Evolutionary conservation across 2,888 invertebrate genomes (phyloP).

Genomic region (Hybos culiciformis): DNA sequence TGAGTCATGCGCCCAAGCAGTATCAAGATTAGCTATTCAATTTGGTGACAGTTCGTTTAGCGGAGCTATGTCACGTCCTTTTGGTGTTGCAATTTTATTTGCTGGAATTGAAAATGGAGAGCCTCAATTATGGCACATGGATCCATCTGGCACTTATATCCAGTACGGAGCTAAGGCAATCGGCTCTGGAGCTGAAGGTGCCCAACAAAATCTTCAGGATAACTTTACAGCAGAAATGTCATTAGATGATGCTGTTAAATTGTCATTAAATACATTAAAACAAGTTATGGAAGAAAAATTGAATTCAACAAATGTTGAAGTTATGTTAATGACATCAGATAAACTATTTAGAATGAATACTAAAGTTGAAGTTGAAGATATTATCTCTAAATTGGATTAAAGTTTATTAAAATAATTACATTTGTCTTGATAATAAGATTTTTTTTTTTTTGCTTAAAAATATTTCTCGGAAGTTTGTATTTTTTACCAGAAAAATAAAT

Average conservation of each 20-base stretch:
- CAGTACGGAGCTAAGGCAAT: conserved; percentile 98
- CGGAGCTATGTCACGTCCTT: conserved; percentile 92
- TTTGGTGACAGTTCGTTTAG: conserved; percentile 98
- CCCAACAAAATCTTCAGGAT: conserved; percentile 82
- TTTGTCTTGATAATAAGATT: too few species aligned
- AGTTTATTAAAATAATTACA: conserved; percentile 2
- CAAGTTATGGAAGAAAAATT: conserved; percentile 99
- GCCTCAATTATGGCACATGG: conserved; percentile 94
- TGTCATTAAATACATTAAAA: conserved; percentile 85
- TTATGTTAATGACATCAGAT: conserved; percentile 80
- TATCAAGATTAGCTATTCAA: conserved; percentile 96
- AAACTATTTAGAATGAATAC: conserved; percentile 79
- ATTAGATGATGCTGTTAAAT: conserved; percentile 79
- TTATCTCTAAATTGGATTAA: conserved; percentile 63
- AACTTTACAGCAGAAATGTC: conserved; percentile 77
- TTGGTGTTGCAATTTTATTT: conserved; percentile 97
- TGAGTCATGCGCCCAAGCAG: conserved; percentile 96
- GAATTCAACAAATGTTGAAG: conserved; percentile 92
- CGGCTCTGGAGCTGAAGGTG: conserved; percentile 97
- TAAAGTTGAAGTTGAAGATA: conserved; percentile 81
- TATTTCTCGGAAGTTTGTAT: too few species aligned
- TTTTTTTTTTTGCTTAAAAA: too few species aligned
- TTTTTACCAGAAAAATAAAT: too few species aligned
- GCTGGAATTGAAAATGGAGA: conserved; percentile 85
- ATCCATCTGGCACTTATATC: conserved; percentile 97